Percentiles rank a stretch among this genome's conserved stretches.
Conservation (phyloP, 1,140 invertebrate genomes). For the Pogonomyrmex barbatus region DNA sequence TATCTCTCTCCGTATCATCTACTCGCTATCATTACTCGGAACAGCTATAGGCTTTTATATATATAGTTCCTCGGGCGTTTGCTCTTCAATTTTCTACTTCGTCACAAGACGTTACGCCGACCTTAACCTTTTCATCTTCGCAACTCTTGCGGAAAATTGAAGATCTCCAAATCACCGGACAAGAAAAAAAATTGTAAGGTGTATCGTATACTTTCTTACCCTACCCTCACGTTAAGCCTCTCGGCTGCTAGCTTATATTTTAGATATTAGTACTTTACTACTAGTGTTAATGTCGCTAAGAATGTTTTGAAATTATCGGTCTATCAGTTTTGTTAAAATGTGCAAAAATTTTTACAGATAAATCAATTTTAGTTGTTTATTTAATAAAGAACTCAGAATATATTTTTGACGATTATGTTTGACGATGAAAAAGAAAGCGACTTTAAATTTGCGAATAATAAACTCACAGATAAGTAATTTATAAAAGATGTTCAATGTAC, state of each 20-base stretch:
- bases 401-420: neutral
- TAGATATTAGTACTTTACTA: neutral
- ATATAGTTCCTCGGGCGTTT: slow-evolving; percentile 2
- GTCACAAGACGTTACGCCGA: neutral
- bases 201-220: neutral
- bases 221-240: neutral
- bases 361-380: too few species aligned
- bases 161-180: slow-evolving; percentile 4
- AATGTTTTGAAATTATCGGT: neutral
- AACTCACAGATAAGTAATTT: neutral
- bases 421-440: neutral
- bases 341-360: neutral
- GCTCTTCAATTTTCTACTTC: slow-evolving; percentile 38
- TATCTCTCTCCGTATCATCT: slow-evolving; percentile 9
- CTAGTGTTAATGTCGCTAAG: neutral
- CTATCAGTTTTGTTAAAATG: neutral
- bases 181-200: neutral
- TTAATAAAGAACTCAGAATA: too few species aligned
- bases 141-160: slow-evolving; percentile 21
- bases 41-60: slow-evolving; percentile 25
- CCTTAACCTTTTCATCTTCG: neutral
- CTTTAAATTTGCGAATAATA: neutral
- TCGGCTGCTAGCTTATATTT: neutral
- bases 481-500: neutral
- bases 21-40: neutral